Conservation (phyloP, 2,113 vertebrate genomes). For the Polyodon spathula region DNA sequence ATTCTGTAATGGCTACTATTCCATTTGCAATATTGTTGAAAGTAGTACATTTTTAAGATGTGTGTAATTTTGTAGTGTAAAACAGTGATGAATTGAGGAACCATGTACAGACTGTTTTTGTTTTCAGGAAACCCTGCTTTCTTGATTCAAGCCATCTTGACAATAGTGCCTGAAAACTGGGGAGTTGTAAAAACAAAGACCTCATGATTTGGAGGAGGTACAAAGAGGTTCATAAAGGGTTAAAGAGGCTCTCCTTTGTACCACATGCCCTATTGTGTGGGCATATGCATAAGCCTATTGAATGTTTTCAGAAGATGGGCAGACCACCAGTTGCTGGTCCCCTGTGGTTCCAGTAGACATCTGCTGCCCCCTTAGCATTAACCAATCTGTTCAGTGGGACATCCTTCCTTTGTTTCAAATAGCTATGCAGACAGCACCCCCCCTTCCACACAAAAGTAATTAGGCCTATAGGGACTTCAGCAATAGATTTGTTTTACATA, state of each 20-base stretch:
- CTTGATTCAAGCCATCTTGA: not conserved
- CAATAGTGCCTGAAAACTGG: not conserved
- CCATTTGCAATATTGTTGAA: too few relatives aligned
- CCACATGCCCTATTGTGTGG: conserved; percentile 69
- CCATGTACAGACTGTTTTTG: too few relatives aligned
- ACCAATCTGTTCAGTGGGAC: conserved; percentile 71
- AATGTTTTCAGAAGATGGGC: conserved; percentile 68
- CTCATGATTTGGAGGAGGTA: conserved; percentile 41
- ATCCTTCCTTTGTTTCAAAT: conserved; percentile 60
- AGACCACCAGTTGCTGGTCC: conserved; percentile 88
- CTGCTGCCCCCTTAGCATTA: conserved; percentile 82
- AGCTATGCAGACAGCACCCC: conserved; percentile 57
- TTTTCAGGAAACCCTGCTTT: not conserved
- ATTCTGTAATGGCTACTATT: too few relatives aligned
- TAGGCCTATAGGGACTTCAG: conserved; percentile 58
- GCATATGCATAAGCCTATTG: conserved; percentile 72
- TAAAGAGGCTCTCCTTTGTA: conserved; percentile 63
- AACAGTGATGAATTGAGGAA: too few relatives aligned
- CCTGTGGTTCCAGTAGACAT: conserved; percentile 84
- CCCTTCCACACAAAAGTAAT: conserved; percentile 57
- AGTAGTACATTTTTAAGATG: too few relatives aligned
- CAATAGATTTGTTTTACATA: conserved; percentile 70
- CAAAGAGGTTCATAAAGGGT: conserved; percentile 50
- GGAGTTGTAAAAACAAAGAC: conserved; percentile 32
- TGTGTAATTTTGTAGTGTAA: too few relatives aligned